Conservation (phyloP, 2,113 vertebrate species). For the Gopherus evgoodei region DNA sequence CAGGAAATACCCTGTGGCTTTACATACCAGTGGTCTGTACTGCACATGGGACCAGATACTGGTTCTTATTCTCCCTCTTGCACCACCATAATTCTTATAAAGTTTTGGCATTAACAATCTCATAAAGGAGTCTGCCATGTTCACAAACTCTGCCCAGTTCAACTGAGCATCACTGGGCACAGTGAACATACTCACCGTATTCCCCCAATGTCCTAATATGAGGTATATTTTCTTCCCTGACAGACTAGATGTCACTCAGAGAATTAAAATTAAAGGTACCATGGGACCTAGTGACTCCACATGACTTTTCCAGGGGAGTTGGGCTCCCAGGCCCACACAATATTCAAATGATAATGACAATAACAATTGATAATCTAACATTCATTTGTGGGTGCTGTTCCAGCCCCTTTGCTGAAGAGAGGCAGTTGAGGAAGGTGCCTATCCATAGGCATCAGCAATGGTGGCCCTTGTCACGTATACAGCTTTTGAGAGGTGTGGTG, state of each 20-base stretch:
- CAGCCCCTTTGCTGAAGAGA: neutral
- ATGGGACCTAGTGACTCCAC: neutral
- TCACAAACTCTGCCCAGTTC: accelerated
- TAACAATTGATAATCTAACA: neutral
- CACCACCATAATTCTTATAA: neutral
- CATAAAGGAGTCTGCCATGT: neutral
- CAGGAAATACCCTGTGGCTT: neutral
- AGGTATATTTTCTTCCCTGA: neutral
- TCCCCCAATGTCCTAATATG: neutral
- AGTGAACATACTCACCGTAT: accelerated
- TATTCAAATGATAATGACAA: neutral
- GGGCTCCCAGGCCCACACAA: neutral
- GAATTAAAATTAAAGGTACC: neutral
- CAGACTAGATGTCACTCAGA: neutral
- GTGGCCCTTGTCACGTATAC: neutral
- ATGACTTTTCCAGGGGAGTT: neutral
- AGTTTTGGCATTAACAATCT: too few relatives aligned
- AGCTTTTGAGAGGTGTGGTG: neutral
- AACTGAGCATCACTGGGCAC: neutral
- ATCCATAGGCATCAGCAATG: neutral
- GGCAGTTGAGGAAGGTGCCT: neutral
- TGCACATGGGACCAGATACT: accelerated
- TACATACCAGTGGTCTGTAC: neutral
- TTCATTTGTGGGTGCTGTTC: neutral
- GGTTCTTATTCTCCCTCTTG: neutral